These are phyloP conservation scores for Boloria euphrosyne DNA, from an alignment of 2,888 invertebrate genomes.

Conservation along the genomic window DNA sequence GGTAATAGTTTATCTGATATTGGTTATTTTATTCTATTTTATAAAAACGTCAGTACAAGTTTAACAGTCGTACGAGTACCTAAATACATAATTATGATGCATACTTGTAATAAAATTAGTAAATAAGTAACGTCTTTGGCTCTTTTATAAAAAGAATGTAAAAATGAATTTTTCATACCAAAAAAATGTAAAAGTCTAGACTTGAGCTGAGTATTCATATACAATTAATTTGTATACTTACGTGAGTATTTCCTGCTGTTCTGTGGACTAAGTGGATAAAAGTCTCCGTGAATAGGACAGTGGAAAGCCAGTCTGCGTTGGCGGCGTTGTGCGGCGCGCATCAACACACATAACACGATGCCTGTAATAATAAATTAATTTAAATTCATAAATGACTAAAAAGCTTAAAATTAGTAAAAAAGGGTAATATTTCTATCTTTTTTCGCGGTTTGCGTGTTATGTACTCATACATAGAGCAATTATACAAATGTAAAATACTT, in stretches of 20 bases:
- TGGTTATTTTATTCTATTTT: too few relatives aligned
- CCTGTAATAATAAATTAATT: conserved; percentile 63
- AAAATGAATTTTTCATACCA: too few relatives aligned
- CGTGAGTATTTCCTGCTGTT: conserved; percentile 77
- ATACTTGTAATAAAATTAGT: neutral
- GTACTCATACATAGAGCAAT: too few relatives aligned
- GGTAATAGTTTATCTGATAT: too few relatives aligned
- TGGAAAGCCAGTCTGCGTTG: conserved; percentile 88
- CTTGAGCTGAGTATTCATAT: neutral
- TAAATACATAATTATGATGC: neutral
- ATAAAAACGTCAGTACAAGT: too few relatives aligned
- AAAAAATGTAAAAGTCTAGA: conserved; percentile 6
- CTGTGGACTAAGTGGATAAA: conserved; percentile 87
- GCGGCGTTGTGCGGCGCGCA: conserved; percentile 84
- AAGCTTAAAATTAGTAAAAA: neutral
- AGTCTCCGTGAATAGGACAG: conserved; percentile 90
- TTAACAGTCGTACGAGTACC: too few relatives aligned
- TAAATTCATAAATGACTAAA: neutral
- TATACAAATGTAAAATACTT: too few relatives aligned
- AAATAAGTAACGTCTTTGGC: too few relatives aligned
- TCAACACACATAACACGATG: conserved; percentile 85
- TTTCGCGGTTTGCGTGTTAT: too few relatives aligned
- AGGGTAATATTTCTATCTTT: too few relatives aligned
- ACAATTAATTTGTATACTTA: conserved; percentile 55
- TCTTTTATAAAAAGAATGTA: too few relatives aligned